Evolutionary conservation across 1,140 invertebrate species (phyloP), one percentile per base, ranked within the genome.

Genomic region (Aphis gossypii): DNA sequence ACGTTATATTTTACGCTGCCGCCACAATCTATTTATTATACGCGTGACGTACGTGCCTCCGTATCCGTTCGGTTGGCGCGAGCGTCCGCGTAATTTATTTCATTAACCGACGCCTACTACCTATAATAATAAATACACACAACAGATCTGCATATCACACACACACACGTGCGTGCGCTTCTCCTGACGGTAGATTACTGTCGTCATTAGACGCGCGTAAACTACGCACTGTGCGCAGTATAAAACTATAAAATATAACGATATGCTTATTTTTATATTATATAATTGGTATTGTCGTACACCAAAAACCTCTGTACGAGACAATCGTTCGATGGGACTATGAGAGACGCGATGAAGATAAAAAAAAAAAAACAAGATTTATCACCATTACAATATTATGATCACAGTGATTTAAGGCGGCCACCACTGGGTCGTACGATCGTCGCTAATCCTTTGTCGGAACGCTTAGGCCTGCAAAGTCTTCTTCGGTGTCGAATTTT

Each of bases 41-140:
- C 46, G 20, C 21, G 38, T 35, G 54, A 89, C 89, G 89, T 35
- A 89, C 89, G 89, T 35, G 87, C 87, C 30, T 87, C 25, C n/a
- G 46, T 76, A 76, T 54, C 54, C 51, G 51, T 90, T 90, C 60
- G 44, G 87, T 38, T 56, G 51, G 87, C 87, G 48, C 51, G 35
- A 48, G 30, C 51, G 35, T n/a, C 11, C 86, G 44, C 30, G 86
- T 56, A 90, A 90, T 90, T 90, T 90, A 90, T 90, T 44, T 44
- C 89, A 38, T 68, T 68, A 38, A 56, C 54, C 89, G 44, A 90
- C 89, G 89, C 89, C 89, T 90, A 68, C 88, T n/a, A 35, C 35
- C 35, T 35, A n/a, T 76, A n/a, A 76, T 68, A 68, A 68, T 76
- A 76, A 35, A 76, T 76, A 76, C 60, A 76, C 30, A 76, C 60